A percentile compares a stretch with the other conserved stretches of the same genome.
Conservation (phyloP, 2,888 invertebrate genomes). For the Listrodromus nycthemerus region DNA sequence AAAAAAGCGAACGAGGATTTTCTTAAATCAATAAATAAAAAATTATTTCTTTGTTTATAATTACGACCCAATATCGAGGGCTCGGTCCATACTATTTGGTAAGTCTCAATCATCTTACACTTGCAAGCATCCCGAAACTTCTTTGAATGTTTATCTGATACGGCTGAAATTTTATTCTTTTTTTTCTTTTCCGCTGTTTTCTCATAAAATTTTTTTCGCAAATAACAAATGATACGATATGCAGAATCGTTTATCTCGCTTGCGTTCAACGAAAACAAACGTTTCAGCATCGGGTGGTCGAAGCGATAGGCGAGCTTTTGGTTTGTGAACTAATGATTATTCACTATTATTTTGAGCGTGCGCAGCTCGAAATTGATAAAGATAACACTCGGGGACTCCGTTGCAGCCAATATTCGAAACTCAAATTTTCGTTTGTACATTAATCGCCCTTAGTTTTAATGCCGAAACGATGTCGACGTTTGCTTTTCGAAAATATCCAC, state of each 20-base stretch:
- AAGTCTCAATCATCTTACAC: constrained; percentile 77
- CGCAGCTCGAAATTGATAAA: constrained; percentile 17
- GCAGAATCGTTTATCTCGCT: not conserved
- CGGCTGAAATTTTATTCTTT: constrained; percentile 50
- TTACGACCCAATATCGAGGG: constrained; percentile 83
- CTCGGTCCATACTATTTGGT: constrained; percentile 82
- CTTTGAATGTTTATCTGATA: constrained; percentile 55
- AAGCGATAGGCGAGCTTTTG: constrained; percentile 36
- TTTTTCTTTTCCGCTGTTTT: constrained; percentile 54
- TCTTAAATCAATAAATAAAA: constrained; percentile 79
- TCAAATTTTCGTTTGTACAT: constrained; percentile 13
- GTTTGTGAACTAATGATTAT: constrained; percentile 58
- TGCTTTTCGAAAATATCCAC: not conserved
- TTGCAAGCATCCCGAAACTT: constrained; percentile 67
- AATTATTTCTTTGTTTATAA: constrained; percentile 83
- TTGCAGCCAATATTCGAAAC: constrained; percentile 10
- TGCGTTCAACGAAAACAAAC: not conserved
- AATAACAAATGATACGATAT: constrained; percentile 26
- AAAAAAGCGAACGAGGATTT: constrained; percentile 18
- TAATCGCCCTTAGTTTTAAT: constrained; percentile 8
- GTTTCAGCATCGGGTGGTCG: constrained; percentile 37
- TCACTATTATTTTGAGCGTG: constrained; percentile 32
- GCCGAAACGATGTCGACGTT: not conserved
- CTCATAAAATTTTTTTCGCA: constrained; percentile 38
- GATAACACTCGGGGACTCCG: not conserved